Evolutionary conservation across 2,113 vertebrate genomes (phyloP), one percentile per base, ranked within the genome.

Genomic region (Suncus etruscus): DNA sequence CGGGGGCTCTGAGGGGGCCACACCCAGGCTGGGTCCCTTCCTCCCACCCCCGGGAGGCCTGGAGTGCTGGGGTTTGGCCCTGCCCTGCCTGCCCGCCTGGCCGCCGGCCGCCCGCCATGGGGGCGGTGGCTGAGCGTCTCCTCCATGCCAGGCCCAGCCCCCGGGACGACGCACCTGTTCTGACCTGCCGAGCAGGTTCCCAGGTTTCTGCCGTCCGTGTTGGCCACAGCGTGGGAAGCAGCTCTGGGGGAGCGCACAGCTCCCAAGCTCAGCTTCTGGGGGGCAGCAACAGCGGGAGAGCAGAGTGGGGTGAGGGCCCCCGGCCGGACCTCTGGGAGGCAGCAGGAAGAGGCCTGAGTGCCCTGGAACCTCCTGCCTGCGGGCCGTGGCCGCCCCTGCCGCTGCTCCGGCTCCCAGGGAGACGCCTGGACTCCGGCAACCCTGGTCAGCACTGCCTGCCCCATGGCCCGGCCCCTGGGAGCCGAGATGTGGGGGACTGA

Each of bases 161-260:
- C 96, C 94, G 7, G 89, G 95, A 61, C 58, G 94, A 96, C 94
- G 96, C 96, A 96, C 96, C 96, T 96, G 94, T 97, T 97, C 96
- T 95, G 96, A 97, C 96, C 96, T 96, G 96, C 94, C 94, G 89
- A 97, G 96, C 96, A 96, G 96, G 96, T 95, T 96, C 96, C 96
- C 90, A 95, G 87, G 96, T 97, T 97, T 97, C 96, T 96, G 93
- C 96, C 93, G 76, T 94, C 93, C 95, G 91, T 91, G 81, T 97
- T 98, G 70, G 98, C 97, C 97, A 89, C 70, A 20, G 87, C 79
- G 89, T 96, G 96, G 95, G 94, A 70, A 94, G 93, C 89, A 91
- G 86, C 94, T 95, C 95, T 89, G 93, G 92, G 93, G 95, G 89
- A 95, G 95, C 89, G 86, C 54, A 0, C 85, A 90, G 93, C 84